Conservation (phyloP, 2,113 vertebrate species). For the Tilapia sparmanii region DNA sequence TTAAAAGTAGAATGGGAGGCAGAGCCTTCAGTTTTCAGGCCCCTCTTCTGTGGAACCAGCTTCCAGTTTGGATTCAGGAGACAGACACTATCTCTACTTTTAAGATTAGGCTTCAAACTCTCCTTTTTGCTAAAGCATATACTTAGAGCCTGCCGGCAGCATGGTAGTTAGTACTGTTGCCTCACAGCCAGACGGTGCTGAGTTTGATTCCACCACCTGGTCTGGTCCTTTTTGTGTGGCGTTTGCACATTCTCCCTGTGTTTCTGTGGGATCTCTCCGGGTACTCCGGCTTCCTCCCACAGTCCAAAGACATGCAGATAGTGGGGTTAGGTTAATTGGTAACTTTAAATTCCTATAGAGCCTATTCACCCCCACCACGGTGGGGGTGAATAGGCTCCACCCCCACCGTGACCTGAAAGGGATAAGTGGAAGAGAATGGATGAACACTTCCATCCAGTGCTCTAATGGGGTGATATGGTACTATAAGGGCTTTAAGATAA, state of each 20-base stretch:
- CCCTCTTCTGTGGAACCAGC: background rate
- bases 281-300: background rate
- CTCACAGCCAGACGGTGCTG: background rate
- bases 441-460: background rate
- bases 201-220: background rate
- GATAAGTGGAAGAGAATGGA: background rate
- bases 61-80: background rate
- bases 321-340: background rate
- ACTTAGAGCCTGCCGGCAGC: background rate
- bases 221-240: background rate
- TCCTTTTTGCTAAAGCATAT: background rate
- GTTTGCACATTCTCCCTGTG: background rate
- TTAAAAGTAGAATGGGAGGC: background rate
- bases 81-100: background rate
- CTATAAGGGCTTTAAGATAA: background rate
- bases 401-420: background rate
- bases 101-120: accelerated
- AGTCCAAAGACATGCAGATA: background rate
- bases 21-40: background rate
- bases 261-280: background rate
- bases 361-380: too few species aligned
- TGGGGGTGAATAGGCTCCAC: background rate
- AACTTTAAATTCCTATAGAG: background rate
- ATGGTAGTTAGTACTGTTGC: background rate
- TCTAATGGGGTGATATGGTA: background rate